A percentile compares a stretch with the other conserved stretches of the same genome.
phyloP scores from a whole-genome alignment of 2,797 vertebrate species.

The Todus mexicanus region DNA sequence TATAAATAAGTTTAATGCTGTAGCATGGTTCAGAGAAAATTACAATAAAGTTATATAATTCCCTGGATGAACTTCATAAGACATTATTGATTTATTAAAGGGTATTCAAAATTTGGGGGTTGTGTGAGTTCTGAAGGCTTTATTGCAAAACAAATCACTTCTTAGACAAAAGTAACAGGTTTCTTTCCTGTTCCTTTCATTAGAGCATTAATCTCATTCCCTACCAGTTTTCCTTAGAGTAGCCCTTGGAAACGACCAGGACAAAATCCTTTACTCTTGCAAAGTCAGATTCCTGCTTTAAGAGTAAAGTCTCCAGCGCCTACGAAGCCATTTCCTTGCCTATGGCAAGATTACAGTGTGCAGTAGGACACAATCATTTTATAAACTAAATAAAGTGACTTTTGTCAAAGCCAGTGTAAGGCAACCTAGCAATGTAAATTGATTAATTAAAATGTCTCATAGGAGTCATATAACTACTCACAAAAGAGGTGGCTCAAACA shows the following conservation, averaged over 20 bases:
- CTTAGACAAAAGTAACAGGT: neutral
- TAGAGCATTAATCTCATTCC: neutral
- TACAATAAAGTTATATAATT: neutral
- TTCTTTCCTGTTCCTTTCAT: neutral
- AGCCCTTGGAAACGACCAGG: neutral
- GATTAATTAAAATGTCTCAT: neutral
- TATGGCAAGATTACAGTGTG: neutral
- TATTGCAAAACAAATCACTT: neutral
- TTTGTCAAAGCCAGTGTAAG: constrained; percentile 14
- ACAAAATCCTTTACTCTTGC: neutral
- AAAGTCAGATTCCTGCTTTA: neutral
- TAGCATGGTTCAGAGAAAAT: neutral
- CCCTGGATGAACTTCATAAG: neutral
- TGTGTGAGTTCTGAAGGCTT: neutral
- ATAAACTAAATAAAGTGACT: neutral
- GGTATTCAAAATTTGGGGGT: neutral
- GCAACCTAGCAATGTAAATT: neutral
- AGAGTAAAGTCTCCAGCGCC: neutral
- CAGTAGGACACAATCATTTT: neutral
- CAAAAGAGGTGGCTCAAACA: neutral
- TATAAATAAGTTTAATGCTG: neutral
- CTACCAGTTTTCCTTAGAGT: neutral
- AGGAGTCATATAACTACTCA: neutral
- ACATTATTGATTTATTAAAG: neutral
- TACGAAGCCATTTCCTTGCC: neutral